Conservation (phyloP, 2,888 invertebrate species). For the Automeris io region DNA sequence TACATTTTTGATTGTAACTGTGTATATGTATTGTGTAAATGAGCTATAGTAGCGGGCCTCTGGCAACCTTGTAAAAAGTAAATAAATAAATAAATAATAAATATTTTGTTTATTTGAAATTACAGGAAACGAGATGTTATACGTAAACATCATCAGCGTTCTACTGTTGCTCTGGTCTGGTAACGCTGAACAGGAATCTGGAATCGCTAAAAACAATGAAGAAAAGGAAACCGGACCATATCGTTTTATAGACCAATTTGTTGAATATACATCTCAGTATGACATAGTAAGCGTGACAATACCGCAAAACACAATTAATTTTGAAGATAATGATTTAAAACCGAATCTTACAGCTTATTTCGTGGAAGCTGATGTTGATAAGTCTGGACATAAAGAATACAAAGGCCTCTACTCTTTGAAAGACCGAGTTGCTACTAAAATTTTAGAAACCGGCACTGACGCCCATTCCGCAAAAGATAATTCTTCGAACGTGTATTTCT, state of each 20-base stretch:
- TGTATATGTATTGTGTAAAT: no score
- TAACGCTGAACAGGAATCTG: conserved; percentile 23
- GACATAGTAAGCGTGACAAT: conserved; percentile 33
- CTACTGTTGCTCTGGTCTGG: conserved; percentile 24
- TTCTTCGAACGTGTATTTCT: conserved; percentile 33
- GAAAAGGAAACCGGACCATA: conserved; percentile 19
- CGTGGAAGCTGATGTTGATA: conserved; percentile 28
- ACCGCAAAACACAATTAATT: conserved; percentile 31
- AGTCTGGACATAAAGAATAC: conserved; percentile 22
- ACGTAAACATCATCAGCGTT: conserved; percentile 17
- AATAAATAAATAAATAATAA: no score
- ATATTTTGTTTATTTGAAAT: conserved; percentile 3
- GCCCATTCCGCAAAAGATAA: conserved; percentile 28
- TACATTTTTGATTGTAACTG: no score
- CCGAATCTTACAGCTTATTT: conserved; percentile 22
- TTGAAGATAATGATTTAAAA: conserved; percentile 19
- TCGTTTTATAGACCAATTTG: conserved; percentile 24
- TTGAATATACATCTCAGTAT: conserved; percentile 27
- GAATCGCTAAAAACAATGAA: conserved; percentile 17
- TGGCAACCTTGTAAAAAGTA: no score
- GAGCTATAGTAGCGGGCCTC: no score
- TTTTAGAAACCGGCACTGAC: conserved; percentile 36
- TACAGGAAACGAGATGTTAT: conserved; percentile 19
- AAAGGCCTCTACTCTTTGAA: conserved; percentile 33
- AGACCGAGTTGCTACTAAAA: conserved; percentile 22